Base-by-base conservation (phyloP, 92 coral and sea anemone genomes). In the Epizoanthus stellaris region DNA sequence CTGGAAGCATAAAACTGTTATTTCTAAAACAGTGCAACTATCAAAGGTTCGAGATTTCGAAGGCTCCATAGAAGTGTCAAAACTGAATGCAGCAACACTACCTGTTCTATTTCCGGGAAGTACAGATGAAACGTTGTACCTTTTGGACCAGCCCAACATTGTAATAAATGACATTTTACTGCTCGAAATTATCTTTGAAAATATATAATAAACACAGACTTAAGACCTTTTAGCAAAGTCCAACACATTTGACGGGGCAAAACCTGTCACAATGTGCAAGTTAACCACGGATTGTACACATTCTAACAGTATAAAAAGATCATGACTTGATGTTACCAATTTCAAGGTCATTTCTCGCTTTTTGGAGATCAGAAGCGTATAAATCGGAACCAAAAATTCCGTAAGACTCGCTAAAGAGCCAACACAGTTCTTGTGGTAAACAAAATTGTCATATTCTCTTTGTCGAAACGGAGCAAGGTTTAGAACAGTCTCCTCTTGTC, bases 291-390 rank as follows among this genome's bases (percentile, higher is more conserved):
- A 34, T 38, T 68, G 73, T 45, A 1, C 52, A 39, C 3, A 17
- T 12, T 30, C 15, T 47, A 34, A 3, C 5, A 12, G 74, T 11
- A 21, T 30, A 17, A 3, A 13, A 6, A 12, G 14, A 3, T 19
- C 16, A 11, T 16, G n/a, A 11, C 64, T 25, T 20, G 23, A 30
- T 2, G 6, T 9, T 23, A 25, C 25, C 10, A 20, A 57, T 54
- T 75, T 75, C 66, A 75, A 56, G 80, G 66, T 56, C 59, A 25
- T 75, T 30, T 75, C 64, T 56, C 15, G 80, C 42, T 49, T 74
- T 30, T 20, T 60, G 23, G 1, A 74, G 57, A 56, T 11, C 57
- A 14, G 43, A 0, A 5, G 8, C 11, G 47, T 43, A 13, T 39
- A 23, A 40, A 17, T 45, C 52, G 65, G 10, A 65, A 16, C 63